These are phyloP conservation scores for Conger conger DNA, from an alignment of 2,113 vertebrate genomes.

Conservation along the genomic window DNA sequence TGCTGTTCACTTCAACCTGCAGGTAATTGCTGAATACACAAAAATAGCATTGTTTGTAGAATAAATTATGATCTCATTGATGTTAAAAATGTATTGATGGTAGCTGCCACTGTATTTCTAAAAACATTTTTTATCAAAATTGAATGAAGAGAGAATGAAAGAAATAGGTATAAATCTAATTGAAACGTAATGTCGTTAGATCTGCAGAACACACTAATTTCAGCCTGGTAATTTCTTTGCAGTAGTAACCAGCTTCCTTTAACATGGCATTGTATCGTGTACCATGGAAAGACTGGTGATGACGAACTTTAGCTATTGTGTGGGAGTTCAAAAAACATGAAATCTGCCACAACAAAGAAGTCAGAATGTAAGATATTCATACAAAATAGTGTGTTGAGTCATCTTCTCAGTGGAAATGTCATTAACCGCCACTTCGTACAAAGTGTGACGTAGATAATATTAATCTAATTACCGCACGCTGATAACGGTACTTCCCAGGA, in stretches of 20 bases:
- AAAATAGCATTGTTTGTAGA: neutral
- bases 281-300: slow-evolving; percentile 74
- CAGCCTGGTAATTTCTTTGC: slow-evolving; percentile 66
- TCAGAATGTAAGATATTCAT: slow-evolving; percentile 65
- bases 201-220: slow-evolving; percentile 49
- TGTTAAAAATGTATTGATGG: neutral
- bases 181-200: neutral
- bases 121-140: neutral
- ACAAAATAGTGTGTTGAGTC: slow-evolving; percentile 71
- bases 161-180: slow-evolving; percentile 35
- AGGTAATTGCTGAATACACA: neutral
- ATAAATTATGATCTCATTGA: neutral
- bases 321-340: slow-evolving; percentile 75
- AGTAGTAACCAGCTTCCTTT: slow-evolving; percentile 74
- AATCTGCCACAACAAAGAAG: slow-evolving; percentile 73
- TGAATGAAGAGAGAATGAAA: slow-evolving; percentile 21
- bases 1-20: neutral
- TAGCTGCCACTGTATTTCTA: neutral
- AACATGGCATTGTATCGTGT: slow-evolving; percentile 65
- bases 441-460: slow-evolving; percentile 73
- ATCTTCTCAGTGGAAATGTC: slow-evolving; percentile 72
- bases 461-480: slow-evolving; percentile 78
- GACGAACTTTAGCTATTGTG: slow-evolving; percentile 78
- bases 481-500: slow-evolving; percentile 69
- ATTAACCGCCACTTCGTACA: slow-evolving; percentile 67